Conservation (phyloP, 2,797 vertebrate species). For the Acanthurus tractus region DNA sequence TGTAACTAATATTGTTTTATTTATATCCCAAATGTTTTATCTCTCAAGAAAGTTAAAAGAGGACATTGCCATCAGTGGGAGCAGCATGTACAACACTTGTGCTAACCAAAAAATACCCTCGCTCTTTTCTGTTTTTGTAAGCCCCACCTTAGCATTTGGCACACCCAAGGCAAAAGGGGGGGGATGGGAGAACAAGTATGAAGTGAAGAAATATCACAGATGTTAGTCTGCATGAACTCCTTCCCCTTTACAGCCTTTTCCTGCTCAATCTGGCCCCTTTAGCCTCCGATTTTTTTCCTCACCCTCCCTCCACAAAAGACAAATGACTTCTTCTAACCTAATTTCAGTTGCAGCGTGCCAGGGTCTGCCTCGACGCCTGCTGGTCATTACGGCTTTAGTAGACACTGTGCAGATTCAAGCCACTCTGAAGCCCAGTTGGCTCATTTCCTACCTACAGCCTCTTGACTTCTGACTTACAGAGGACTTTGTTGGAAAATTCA, state of each 20-base stretch:
- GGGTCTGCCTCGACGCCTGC: conserved; percentile 69
- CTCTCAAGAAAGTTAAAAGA: background rate
- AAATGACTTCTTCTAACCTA: conserved; percentile 77
- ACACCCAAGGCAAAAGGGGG: conserved; percentile 64
- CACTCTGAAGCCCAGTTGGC: conserved; percentile 42
- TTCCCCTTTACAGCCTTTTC: conserved; percentile 78
- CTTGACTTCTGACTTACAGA: conserved; percentile 14
- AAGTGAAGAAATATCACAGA: conserved; percentile 82
- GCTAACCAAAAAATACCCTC: conserved; percentile 60
- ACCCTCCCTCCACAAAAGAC: conserved; percentile 52
- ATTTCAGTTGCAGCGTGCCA: conserved; percentile 72
- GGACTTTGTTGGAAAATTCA: conserved; percentile 33
- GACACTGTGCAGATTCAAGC: conserved; percentile 69
- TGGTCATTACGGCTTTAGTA: conserved; percentile 61
- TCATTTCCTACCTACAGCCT: conserved; percentile 20
- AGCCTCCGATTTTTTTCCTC: conserved; percentile 26
- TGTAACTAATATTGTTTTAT: background rate
- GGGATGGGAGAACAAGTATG: conserved; percentile 59
- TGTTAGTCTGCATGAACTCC: conserved; percentile 80
- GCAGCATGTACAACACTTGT: conserved; percentile 55
- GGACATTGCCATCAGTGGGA: conserved; percentile 41
- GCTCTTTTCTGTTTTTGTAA: conserved; percentile 73
- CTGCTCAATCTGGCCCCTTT: conserved; percentile 77
- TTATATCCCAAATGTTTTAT: background rate
- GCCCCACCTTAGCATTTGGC: conserved; percentile 79